Base-by-base conservation (phyloP, 2,113 vertebrate genomes). In the Mohoua ochrocephala region DNA sequence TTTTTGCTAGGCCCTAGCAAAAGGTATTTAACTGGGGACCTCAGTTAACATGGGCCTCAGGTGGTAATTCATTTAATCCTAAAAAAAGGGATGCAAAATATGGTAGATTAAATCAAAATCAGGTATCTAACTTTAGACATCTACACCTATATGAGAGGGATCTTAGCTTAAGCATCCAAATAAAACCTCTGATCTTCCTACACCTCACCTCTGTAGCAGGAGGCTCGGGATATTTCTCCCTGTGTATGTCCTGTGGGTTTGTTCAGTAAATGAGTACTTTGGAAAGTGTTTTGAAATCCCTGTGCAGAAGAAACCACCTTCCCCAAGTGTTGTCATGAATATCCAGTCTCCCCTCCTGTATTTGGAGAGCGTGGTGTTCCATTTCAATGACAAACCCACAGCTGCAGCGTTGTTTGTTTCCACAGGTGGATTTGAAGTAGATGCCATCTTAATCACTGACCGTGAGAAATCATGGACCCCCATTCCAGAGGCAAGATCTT, bases 401-500 rank as follows among this genome's bases (percentile, higher is more conserved):
- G 93, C 92, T 91, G 85, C 91, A 69, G 64, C 0, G 0, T 8
- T 92, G 88, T 92, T 96, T 96, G 92, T 96, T 97, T 95, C 95
- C 80, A 96, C 93, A 96, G 96, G 88, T 95, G 95, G 69, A 20
- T 71, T 71, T 96, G 84, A 87, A 89, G 65, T 76, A 76, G 93
- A 87, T 91, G 93, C 65, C 37, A 3, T 61, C 65, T 87, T 82
- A 95, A 94, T 95, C 96, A 84, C 77, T 24, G 73, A 78, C 83
- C 57, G 33, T 76, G 86, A 96, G 96, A 91, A 96, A 82, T 84
- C 91, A 59, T 4, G 70, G 60, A 87, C 64, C 65, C 64, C n/a
- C 52, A 68, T 94, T 92, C 91, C 92, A 92, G 87, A 84, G 69
- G 86, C 73, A 89, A 94, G 83, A 42, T 61, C 88, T 96, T 95